Evolutionary conservation across 2,888 invertebrate species (phyloP).

Genomic region (Labia minor): DNA sequence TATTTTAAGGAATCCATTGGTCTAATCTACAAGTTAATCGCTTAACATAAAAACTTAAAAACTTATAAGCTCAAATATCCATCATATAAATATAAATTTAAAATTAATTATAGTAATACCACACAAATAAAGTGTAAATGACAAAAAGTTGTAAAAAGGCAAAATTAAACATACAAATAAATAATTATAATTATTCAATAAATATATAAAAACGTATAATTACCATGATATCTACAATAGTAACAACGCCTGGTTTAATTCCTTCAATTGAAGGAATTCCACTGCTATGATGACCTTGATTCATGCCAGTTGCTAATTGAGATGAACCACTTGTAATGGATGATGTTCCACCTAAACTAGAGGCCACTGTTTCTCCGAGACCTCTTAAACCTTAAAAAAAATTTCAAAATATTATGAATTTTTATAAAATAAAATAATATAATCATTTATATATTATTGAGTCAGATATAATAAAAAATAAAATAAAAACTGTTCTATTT

Average conservation of each 20-base stretch:
- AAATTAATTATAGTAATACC: too few species aligned
- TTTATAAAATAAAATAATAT: not conserved
- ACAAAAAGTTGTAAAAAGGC: too few species aligned
- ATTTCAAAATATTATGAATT: slow-evolving; percentile 18
- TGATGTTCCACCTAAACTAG: slow-evolving; percentile 61
- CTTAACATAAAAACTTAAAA: too few species aligned
- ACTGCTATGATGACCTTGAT: slow-evolving; percentile 30
- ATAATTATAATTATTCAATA: too few species aligned
- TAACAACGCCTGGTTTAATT: slow-evolving; percentile 78
- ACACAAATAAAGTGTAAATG: too few species aligned
- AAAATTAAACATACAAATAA: too few species aligned
- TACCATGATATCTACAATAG: slow-evolving; percentile 74
- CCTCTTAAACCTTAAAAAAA: slow-evolving; percentile 57
- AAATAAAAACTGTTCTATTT: too few species aligned
- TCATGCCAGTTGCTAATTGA: slow-evolving; percentile 30
- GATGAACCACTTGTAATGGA: slow-evolving; percentile 33
- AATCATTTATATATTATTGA: slow-evolving; percentile 3
- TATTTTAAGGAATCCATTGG: too few species aligned
- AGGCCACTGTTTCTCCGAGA: slow-evolving; percentile 83
- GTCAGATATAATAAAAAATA: not conserved
- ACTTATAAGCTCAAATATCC: too few species aligned
- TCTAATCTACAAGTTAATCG: too few species aligned
- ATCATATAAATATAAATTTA: too few species aligned
- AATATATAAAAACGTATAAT: too few species aligned
- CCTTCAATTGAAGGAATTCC: slow-evolving; percentile 36